A percentile compares a stretch with the other conserved stretches of the same genome.
Evolutionary conservation across 2,113 vertebrate species (phyloP).

Genomic region (Phyllopteryx taeniolatus): DNA sequence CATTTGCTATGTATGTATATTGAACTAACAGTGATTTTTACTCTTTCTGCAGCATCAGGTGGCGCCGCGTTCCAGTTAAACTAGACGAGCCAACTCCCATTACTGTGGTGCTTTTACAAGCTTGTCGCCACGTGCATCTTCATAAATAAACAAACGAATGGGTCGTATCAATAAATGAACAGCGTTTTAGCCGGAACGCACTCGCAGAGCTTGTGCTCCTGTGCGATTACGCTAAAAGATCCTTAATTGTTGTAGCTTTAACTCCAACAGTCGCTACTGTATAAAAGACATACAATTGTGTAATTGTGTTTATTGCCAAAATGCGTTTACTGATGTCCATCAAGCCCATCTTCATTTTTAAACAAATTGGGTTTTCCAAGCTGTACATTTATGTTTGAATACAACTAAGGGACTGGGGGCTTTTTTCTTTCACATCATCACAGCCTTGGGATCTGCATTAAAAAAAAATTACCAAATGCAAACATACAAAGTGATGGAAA

Average conservation of each 20-base stretch:
- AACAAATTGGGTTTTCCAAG: not conserved
- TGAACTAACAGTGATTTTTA: not conserved
- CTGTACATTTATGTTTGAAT: slow-evolving; percentile 10
- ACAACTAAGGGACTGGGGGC: slow-evolving; percentile 12
- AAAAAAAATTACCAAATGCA: not conserved
- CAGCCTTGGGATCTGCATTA: slow-evolving; percentile 13
- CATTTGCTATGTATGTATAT: not conserved
- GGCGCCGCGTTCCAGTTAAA: not conserved
- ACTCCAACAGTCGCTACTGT: not conserved
- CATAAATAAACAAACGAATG: slow-evolving; percentile 31
- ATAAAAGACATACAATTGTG: not conserved
- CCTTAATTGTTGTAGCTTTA: not conserved
- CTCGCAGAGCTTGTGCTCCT: not conserved
- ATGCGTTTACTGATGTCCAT: not conserved
- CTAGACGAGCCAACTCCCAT: not conserved
- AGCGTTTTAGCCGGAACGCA: slow-evolving; percentile 1
- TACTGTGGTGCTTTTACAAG: not conserved
- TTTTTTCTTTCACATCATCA: not conserved
- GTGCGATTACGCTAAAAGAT: not conserved
- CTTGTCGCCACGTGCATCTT: slow-evolving; percentile 16
- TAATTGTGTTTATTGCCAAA: not conserved
- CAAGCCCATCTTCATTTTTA: not conserved
- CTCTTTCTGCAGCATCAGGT: not conserved
- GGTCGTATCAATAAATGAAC: slow-evolving; percentile 26
- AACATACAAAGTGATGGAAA: not conserved